phyloP scores from a whole-genome alignment of 2,888 invertebrate genomes.

The Cantharis flavilabris region DNA sequence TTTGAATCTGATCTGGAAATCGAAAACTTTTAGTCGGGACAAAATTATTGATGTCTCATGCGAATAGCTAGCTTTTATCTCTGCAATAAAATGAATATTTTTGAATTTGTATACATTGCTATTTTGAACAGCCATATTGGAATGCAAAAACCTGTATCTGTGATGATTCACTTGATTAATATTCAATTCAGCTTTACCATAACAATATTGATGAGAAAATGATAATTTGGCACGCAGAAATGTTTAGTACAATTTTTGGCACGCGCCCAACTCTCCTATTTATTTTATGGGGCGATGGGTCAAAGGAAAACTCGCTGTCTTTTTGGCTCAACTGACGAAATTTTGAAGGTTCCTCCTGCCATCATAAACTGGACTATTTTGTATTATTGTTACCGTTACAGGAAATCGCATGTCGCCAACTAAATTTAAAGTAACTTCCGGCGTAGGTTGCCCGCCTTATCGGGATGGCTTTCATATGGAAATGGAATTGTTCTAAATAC shows the following conservation, averaged over 20 bases:
- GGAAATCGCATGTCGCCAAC: not conserved
- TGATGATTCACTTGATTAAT: not conserved
- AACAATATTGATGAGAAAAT: not conserved
- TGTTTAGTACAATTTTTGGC: not conserved
- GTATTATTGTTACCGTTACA: not conserved
- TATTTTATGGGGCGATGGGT: not conserved
- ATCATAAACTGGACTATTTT: not conserved
- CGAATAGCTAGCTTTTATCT: not conserved
- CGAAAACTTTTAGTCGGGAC: not conserved
- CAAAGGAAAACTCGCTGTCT: not conserved
- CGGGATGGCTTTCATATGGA: not conserved
- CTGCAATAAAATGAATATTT: not conserved
- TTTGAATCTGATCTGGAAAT: not conserved
- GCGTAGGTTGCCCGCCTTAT: not conserved
- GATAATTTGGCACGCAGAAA: not conserved
- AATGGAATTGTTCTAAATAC: not conserved
- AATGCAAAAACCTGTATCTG: too few species aligned
- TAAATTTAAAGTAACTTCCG: not conserved
- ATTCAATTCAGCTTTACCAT: not conserved
- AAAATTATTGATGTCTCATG: not conserved
- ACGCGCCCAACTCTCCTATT: not conserved
- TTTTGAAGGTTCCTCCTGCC: too few species aligned
- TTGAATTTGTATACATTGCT: not conserved
- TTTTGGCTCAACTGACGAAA: too few species aligned
- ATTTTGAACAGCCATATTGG: not conserved